Base-by-base conservation (phyloP, 2,113 vertebrate species). In the Chlamydotis undulata region DNA sequence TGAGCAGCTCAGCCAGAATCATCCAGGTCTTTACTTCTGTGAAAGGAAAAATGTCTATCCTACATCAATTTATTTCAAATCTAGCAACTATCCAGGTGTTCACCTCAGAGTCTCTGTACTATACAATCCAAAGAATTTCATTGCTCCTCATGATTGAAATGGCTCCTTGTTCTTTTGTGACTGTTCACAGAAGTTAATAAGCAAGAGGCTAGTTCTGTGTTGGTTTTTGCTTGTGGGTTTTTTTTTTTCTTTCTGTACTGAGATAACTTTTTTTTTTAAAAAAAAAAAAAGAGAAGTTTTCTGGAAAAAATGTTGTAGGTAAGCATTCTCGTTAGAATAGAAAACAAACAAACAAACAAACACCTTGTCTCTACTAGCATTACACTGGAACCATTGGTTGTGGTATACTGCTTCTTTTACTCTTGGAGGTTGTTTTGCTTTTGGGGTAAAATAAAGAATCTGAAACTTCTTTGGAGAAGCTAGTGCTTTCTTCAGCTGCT, bases 371-470 rank as follows among this genome's bases (percentile, higher is more conserved):
- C 11, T 29, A 12, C 4, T 65, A 53, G 4, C 5, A 29, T 50
- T 55, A 22, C 5, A 47, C 4, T 41, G 35, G 28, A 88, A 78
- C 2, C 5, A 24, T 35, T 45, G 25, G 24, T 26, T 65, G 12
- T 52, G 22, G 9, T 61, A 12, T 37, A 15, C 10, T 65, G 5
- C 29, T 80, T 71, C n/a, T 68, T 63, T 13, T 7, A 41, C 7
- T 35, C 16, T 64, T 18, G 10, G 19, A 29, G 12, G 21, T 19
- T 49, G 10, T 13, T 57, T 19, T 33, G 26, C 2, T 43, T 61
- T 4, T 6, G 7, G 4, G 0, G 3, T 53, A 33, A 63, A 83
- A 53, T 45, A 57, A 39, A 33, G 2, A 45, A 17, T 3, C 5
- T 31, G 52, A 67, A 74, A 14, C 3, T 15, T 25, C 23, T 82